Evolutionary conservation across 2,888 invertebrate species (phyloP).

Genomic region (Sepioteuthis lessoniana): DNA sequence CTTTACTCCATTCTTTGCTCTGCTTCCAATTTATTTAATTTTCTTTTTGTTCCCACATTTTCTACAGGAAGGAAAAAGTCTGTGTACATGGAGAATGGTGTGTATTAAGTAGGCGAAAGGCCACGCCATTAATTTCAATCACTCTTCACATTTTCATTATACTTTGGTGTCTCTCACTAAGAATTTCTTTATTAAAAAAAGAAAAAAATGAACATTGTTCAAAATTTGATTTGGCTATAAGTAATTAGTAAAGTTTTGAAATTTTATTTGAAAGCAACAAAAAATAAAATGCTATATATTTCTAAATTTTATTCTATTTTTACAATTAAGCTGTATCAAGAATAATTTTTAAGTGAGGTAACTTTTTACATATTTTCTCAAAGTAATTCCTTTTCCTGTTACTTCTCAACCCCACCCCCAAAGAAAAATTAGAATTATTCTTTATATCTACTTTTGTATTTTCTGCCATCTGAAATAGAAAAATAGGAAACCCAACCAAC

Average conservation of each 20-base stretch:
- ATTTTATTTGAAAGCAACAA: background rate
- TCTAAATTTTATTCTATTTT: too few species aligned
- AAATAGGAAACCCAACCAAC: background rate
- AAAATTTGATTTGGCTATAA: background rate
- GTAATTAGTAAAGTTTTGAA: background rate
- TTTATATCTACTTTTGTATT: too few species aligned
- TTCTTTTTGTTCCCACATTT: conserved; percentile 47
- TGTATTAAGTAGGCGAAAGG: conserved; percentile 38
- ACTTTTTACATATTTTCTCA: background rate
- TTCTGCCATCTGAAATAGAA: background rate
- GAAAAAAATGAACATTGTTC: background rate
- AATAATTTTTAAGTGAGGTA: background rate
- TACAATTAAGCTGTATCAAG: too few species aligned
- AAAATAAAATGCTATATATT: background rate
- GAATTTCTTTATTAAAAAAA: background rate
- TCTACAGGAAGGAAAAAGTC: conserved; percentile 36
- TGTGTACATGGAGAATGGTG: conserved; percentile 39
- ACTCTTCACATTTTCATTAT: background rate
- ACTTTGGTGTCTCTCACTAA: background rate
- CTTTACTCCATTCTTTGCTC: background rate
- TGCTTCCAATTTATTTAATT: conserved; percentile 38
- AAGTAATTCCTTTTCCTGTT: too few species aligned
- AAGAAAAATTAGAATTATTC: too few species aligned
- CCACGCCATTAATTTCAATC: conserved; percentile 25
- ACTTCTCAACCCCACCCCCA: too few species aligned